Percentiles rank a stretch among this genome's conserved stretches.
phyloP scores from a whole-genome alignment of 2,797 vertebrate genomes.

The Apogon talboti region DNA sequence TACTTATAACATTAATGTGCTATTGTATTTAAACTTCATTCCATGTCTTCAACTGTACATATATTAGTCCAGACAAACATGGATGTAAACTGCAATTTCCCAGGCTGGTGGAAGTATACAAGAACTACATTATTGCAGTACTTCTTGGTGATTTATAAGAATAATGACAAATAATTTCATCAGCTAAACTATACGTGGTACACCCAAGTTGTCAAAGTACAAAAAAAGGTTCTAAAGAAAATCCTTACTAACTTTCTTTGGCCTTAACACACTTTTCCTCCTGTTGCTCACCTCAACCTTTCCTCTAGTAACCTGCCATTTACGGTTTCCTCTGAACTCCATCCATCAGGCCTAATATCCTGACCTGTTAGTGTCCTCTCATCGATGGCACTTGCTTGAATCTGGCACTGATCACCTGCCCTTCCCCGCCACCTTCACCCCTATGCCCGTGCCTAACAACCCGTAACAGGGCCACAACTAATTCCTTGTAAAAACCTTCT shows the following conservation, averaged over 20 bases:
- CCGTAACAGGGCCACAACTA: conserved; percentile 65
- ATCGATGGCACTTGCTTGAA: conserved; percentile 56
- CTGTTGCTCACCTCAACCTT: conserved; percentile 39
- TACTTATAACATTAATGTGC: too few relatives aligned
- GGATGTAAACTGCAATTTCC: too few relatives aligned
- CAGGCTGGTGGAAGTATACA: too few relatives aligned
- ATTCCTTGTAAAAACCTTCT: conserved; percentile 75
- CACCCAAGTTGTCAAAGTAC: background rate
- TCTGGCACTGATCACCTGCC: conserved; percentile 44
- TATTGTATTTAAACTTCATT: too few relatives aligned
- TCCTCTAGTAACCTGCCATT: conserved; percentile 47
- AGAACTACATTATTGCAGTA: too few relatives aligned
- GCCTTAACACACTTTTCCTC: accelerated
- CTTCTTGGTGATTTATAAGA: too few relatives aligned
- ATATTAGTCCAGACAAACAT: too few relatives aligned
- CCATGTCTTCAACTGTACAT: too few relatives aligned
- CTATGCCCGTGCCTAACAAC: conserved; percentile 50
- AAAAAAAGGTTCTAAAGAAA: background rate
- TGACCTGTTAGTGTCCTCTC: conserved; percentile 52
- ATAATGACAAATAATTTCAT: background rate
- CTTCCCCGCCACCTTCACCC: conserved; percentile 26
- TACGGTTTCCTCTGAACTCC: conserved; percentile 42
- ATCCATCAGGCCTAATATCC: conserved; percentile 59
- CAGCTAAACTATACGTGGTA: background rate
- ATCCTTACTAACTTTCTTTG: background rate